A percentile compares a stretch with the other conserved stretches of the same genome.
Evolutionary conservation across 2,113 vertebrate genomes (phyloP).

Genomic region (Silurus asotus): DNA sequence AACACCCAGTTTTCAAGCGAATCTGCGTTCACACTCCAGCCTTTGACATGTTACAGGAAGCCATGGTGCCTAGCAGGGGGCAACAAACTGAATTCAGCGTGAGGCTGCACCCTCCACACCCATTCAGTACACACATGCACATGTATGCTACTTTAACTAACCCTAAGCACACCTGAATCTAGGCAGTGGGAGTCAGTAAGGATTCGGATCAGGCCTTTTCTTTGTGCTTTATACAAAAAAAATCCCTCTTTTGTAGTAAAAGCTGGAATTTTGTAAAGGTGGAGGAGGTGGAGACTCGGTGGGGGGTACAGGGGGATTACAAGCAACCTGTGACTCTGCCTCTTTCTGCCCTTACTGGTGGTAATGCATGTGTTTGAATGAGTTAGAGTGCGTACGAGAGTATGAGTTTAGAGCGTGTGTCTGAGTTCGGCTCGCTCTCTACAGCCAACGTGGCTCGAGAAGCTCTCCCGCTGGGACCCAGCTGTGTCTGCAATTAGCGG

Average conservation of each 20-base stretch:
- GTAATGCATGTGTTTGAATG: conserved; percentile 74
- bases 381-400: conserved; percentile 68
- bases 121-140: conserved; percentile 22
- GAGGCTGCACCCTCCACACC: conserved; percentile 65
- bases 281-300: conserved; percentile 83
- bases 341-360: conserved; percentile 98
- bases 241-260: conserved; percentile 71
- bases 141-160: conserved; percentile 64
- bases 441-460: conserved; percentile 87
- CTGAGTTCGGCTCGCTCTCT: conserved; percentile 84
- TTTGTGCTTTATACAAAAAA: conserved; percentile 81
- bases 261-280: conserved; percentile 86
- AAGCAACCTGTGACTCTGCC: conserved; percentile 99
- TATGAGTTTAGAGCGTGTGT: conserved; percentile 62
- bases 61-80: conserved; percentile 84
- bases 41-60: conserved; percentile 96
- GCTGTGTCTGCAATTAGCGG: conserved; percentile 99
- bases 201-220: conserved; percentile 84
- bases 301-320: conserved; percentile 94
- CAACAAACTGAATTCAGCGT: conserved; percentile 88
- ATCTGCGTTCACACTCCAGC: conserved; percentile 91
- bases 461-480: conserved; percentile 92
- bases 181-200: conserved; percentile 75
- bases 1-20: conserved; percentile 45
- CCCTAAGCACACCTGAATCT: conserved; percentile 84